Evolutionary conservation across 2,113 vertebrate species (phyloP), one percentile per base, ranked within the genome.

Genomic region (Thunnus maccoyii): DNA sequence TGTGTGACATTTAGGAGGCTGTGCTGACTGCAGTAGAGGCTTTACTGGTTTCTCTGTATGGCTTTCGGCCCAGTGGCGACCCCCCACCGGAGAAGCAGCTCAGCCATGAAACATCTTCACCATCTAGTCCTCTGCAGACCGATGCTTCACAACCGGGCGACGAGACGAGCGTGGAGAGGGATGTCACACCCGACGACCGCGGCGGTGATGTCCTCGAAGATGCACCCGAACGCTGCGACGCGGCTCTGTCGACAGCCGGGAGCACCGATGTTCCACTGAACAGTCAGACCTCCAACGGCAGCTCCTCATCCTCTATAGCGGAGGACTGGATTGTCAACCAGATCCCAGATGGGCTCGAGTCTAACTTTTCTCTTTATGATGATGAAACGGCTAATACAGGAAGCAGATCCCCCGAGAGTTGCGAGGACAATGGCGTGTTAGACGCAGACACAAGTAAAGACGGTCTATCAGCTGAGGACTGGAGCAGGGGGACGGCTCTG

Each of bases 1-100:
- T 67, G 10, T 75, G 76, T 25, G 58, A 18, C 25, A 44, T 89
- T 8, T 75, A 99, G 98, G 98, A 98, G 76, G 95, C 94, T 76
- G 93, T 98, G 60, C 94, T 97, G 62, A 92, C 94, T 65, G 96
- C 97, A 76, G 78, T 99, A 83, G 97, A 99, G 91, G 94, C 95
- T n/a, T 91, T 98, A 77, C 90, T 99, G 92, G 96, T 94, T 81
- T 96, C 96, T 20, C 88, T 97, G 56, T 99, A 99, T 61, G 96
- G 96, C 55, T 94, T 93, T 87, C 92, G 94, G 89, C 86, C 95
- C 67, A 82, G 57, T 73, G 0, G 83, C 76, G 63, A 94, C 76
- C 85, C 92, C 70, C 54, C 72, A 74, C 89, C 93, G 89, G 89
- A 86, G 91, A 89, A 95, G 72, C 90, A 90, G 92, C 92, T 89